phyloP scores from a whole-genome alignment of 1,140 invertebrate species.

The Sogatella furcifera region DNA sequence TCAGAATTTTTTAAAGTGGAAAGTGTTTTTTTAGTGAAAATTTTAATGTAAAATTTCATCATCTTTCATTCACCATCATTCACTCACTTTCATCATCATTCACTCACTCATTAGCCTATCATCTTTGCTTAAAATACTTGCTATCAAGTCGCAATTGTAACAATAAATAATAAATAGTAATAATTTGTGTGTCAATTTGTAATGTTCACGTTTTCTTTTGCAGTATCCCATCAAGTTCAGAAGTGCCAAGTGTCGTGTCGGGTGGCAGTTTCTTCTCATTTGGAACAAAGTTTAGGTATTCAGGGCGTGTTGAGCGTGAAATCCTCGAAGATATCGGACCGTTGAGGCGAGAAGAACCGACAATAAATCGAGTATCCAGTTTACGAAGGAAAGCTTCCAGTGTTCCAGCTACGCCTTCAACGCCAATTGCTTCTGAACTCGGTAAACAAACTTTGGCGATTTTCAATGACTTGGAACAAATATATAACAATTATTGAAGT shows the following conservation, averaged over 20 bases:
- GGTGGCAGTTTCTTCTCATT: constrained; percentile 90
- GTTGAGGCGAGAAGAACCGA: constrained; percentile 43
- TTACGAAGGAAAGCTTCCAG: constrained; percentile 66
- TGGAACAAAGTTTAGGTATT: constrained; percentile 88
- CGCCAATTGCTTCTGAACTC: constrained; percentile 38
- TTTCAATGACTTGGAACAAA: too few species aligned
- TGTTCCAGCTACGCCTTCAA: constrained; percentile 75
- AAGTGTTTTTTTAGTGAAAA: too few species aligned
- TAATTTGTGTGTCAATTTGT: too few species aligned
- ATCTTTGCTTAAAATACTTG: too few species aligned
- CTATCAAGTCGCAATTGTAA: too few species aligned
- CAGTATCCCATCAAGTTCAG: constrained; percentile 75
- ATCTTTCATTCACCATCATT: too few species aligned
- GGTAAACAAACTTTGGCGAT: constrained; percentile 6
- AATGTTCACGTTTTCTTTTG: constrained; percentile 15
- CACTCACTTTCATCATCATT: too few species aligned
- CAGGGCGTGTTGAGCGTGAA: constrained; percentile 78
- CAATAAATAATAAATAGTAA: too few species aligned
- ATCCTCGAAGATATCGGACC: constrained; percentile 60
- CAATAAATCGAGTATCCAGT: constrained; percentile 43
- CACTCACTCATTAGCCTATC: too few species aligned
- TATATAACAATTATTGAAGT: too few species aligned
- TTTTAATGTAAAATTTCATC: too few species aligned
- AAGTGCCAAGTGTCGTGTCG: constrained; percentile 75
- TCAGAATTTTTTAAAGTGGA: too few species aligned